Conservation (phyloP, 2,113 vertebrate species). For the Chaetops frenatus region DNA sequence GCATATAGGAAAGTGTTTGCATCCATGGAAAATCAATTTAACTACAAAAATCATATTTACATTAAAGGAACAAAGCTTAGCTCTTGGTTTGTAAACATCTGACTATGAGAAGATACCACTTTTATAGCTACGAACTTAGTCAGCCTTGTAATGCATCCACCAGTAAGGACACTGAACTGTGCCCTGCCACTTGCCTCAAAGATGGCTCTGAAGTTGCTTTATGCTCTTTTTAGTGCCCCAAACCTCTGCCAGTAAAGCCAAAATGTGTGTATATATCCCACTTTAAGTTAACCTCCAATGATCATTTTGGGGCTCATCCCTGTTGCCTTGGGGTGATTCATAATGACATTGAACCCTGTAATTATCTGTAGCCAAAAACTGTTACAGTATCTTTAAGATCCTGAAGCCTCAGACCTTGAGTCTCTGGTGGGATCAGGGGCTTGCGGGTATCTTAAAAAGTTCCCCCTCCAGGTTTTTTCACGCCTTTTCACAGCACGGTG, state of each 20-base stretch:
- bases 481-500: neutral
- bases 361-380: neutral
- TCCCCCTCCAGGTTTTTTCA: neutral
- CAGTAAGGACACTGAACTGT: neutral
- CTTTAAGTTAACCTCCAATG: neutral
- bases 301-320: neutral
- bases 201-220: neutral
- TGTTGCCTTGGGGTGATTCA: neutral
- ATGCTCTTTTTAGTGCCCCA: neutral
- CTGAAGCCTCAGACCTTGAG: neutral
- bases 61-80: neutral
- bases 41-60: neutral
- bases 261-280: fast-evolving
- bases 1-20: neutral
- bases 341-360: neutral
- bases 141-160: neutral
- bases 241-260: neutral
- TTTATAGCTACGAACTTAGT: neutral
- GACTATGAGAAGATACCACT: neutral
- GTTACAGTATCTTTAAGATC: neutral
- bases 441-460: neutral
- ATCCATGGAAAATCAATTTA: slow-evolving; percentile 6
- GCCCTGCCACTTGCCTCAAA: neutral
- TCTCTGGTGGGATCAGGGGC: fast-evolving
- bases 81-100: neutral